Base-by-base conservation (phyloP, 30 jellyfish, hydroid and myxozoan species). In the Mastigias papua region DNA sequence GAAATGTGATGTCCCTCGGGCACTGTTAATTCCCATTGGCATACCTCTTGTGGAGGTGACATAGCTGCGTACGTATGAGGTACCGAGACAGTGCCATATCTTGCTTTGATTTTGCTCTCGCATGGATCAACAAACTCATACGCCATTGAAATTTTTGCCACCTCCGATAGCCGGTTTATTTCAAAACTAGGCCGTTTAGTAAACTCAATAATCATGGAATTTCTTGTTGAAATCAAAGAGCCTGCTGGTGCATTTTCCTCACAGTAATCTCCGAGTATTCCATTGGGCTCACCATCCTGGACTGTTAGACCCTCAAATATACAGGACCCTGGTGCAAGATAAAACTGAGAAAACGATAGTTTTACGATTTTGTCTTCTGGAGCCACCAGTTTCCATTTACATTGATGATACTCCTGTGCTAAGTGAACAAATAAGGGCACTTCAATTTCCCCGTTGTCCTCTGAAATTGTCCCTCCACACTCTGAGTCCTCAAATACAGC, bases 181-280 rank as follows among this genome's bases (percentile, higher is more conserved):
- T 58, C 69, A 35, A 83, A 61, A 19, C 73, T 85, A 3, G 98
- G 98, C 76, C 92, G 76, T 74, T 86, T 75, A 31, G 86, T 73
- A 66, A 78, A 93, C 42, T 75, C 87, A 54, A 93, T 76, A 11
- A 80, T 61, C 72, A 86, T 51, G 16, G 76, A 80, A 51, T 86
- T 69, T 20, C 62, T 34, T 1, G 81, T 30, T 15, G 98, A 87
- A 11, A 89, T 64, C 20, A 93, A 57, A 7, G 78, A 71, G 21
- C 95, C 94, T 73, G 82, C 61, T 26, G 98, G 98, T 26, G 98
- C 97, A 69, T 74, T 85, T 42, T 93, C 98, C 68, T 93, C 98
- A 63, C 98, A 93, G 80, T 70, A 93, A 48, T 87, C 96, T 5
- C 98, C 98, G 19, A 82, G 31, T 28, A 92, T 27, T 26, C 84